phyloP scores from a whole-genome alignment of 2,113 vertebrate species.

The Alosa alosa region DNA sequence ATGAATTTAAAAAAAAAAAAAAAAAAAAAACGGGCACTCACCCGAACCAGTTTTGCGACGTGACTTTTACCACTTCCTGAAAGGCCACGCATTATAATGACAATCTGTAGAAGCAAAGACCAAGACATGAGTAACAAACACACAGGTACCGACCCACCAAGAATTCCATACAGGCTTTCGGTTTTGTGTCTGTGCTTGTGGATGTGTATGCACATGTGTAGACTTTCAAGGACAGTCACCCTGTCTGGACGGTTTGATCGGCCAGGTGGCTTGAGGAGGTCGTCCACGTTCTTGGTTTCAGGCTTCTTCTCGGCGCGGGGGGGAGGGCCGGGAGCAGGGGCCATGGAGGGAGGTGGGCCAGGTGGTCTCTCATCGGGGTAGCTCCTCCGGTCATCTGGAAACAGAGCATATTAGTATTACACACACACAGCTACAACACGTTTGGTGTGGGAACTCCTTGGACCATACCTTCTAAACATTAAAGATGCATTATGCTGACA shows the following conservation, averaged over 20 bases:
- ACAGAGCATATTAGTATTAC: neutral
- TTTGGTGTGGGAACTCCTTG: too few relatives aligned
- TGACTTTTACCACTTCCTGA: constrained; percentile 98
- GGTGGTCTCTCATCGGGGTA: constrained; percentile 87
- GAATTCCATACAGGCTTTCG: neutral
- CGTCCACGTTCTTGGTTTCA: constrained; percentile 95
- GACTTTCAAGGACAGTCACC: constrained; percentile 60
- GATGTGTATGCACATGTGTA: neutral
- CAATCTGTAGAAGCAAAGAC: constrained; percentile 80
- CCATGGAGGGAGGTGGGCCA: constrained; percentile 70
- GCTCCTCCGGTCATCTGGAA: constrained; percentile 82
- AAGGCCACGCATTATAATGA: constrained; percentile 97
- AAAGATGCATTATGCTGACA: too few relatives aligned
- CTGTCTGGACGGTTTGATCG: constrained; percentile 88
- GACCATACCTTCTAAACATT: too few relatives aligned
- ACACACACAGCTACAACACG: neutral
- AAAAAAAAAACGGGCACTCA: constrained; percentile 57
- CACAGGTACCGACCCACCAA: neutral
- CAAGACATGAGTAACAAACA: neutral
- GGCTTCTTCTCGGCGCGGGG: constrained; percentile 91
- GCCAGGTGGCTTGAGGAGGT: constrained; percentile 92
- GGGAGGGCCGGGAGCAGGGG: constrained; percentile 75
- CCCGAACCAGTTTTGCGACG: constrained; percentile 96
- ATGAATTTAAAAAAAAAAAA: neutral
- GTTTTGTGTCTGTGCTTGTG: neutral